Evolutionary conservation across 2,113 vertebrate genomes (phyloP).

Genomic region (Rafetus swinhoei): DNA sequence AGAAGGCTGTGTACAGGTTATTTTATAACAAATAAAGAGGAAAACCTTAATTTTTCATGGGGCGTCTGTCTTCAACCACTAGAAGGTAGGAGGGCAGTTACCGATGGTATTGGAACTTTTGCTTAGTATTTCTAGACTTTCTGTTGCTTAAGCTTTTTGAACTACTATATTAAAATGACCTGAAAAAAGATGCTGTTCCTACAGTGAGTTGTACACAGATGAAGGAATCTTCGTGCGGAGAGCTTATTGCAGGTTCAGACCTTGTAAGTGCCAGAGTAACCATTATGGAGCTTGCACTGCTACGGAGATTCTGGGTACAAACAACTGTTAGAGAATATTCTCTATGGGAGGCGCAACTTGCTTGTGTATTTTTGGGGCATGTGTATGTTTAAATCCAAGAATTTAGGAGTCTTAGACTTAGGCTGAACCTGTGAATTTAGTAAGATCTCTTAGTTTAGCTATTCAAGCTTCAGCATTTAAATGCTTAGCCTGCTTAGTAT

Average conservation of each 20-base stretch:
- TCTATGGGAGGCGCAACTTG: background rate
- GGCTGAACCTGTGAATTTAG: conserved; percentile 11
- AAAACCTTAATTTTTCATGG: background rate
- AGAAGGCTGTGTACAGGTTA: conserved; percentile 39
- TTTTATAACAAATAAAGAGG: conserved; percentile 32
- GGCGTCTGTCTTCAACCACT: background rate
- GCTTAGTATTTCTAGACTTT: background rate
- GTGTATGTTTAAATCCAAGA: background rate
- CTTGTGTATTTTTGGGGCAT: background rate
- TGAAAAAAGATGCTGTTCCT: background rate
- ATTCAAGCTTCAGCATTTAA: background rate
- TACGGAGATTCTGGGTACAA: background rate
- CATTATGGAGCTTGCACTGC: background rate
- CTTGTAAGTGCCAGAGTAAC: background rate
- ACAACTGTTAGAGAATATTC: background rate
- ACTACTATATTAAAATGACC: background rate
- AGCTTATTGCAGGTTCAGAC: background rate
- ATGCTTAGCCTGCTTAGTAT: background rate
- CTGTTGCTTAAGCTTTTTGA: background rate
- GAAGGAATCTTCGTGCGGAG: background rate
- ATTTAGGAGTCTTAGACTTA: background rate
- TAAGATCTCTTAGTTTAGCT: background rate
- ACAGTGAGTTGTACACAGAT: background rate
- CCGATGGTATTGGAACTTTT: background rate
- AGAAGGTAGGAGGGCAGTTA: background rate